A percentile compares a stretch with the other conserved stretches of the same genome.
Evolutionary conservation across 2,113 vertebrate genomes (phyloP).

Genomic region (Aleadryas rufinucha): DNA sequence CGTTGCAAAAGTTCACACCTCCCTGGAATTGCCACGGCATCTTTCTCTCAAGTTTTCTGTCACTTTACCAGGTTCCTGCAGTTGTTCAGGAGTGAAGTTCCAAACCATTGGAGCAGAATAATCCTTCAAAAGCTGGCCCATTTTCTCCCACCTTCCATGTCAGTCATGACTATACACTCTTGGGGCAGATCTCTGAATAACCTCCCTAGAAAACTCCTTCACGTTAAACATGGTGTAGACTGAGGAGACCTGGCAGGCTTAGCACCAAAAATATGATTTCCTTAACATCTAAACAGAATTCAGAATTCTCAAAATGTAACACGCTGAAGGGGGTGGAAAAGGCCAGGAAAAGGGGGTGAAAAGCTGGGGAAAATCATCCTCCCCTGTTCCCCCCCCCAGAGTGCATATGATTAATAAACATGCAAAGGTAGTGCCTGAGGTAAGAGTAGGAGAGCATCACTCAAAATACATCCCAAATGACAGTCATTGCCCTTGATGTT

Average conservation of each 20-base stretch:
- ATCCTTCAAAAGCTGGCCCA: background rate
- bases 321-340: background rate
- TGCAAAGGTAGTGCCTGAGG: background rate
- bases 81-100: background rate
- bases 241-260: background rate
- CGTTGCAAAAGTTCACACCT: background rate
- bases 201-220: background rate
- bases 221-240: background rate
- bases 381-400: too few species aligned
- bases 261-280: background rate
- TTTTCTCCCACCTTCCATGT: background rate
- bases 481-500: background rate
- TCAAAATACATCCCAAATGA: background rate
- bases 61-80: background rate
- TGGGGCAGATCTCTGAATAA: background rate
- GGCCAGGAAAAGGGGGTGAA: background rate
- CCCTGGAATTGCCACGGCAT: background rate
- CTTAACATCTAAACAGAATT: background rate
- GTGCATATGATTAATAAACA: background rate
- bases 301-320: background rate
- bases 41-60: background rate
- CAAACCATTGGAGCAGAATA: background rate
- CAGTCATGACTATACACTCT: background rate
- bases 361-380: background rate
- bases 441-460: background rate